Conservation (phyloP, 2,797 vertebrate genomes). For the Crenuchus spilurus region DNA sequence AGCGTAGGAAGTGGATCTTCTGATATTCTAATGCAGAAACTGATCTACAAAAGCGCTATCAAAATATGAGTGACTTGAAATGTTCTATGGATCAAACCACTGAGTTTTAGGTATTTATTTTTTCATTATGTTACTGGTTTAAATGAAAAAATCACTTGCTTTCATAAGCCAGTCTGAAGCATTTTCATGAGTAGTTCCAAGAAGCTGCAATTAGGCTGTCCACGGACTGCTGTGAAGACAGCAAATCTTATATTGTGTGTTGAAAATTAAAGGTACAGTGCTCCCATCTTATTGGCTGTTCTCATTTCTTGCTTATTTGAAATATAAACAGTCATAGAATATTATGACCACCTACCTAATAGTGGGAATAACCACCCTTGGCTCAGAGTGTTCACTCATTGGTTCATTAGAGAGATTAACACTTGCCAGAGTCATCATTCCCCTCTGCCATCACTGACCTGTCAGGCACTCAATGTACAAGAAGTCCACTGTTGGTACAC, state of each 20-base stretch:
- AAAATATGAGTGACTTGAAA: slow-evolving; percentile 75
- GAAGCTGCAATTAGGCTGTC: neutral
- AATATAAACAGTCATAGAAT: too few species aligned
- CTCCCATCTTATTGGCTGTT: neutral
- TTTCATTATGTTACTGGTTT: slow-evolving; percentile 62
- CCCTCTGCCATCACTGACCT: too few species aligned
- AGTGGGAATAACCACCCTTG: too few species aligned
- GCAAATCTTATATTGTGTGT: slow-evolving; percentile 21
- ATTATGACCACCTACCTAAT: too few species aligned
- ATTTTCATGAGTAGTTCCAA: slow-evolving; percentile 2
- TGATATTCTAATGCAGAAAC: slow-evolving; percentile 2
- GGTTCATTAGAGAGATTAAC: too few species aligned
- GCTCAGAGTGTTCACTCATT: too few species aligned
- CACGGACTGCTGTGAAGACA: slow-evolving; percentile 15
- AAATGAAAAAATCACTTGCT: slow-evolving; percentile 35
- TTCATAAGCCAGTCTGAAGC: slow-evolving; percentile 1
- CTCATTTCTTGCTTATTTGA: neutral
- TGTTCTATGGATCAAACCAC: slow-evolving; percentile 80
- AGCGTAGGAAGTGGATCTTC: slow-evolving; percentile 11
- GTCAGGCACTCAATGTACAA: too few species aligned
- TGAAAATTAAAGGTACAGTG: slow-evolving; percentile 45
- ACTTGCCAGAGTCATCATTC: too few species aligned
- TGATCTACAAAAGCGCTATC: slow-evolving; percentile 54
- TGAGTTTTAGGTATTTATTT: slow-evolving; percentile 59
- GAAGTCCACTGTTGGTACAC: too few species aligned